phyloP scores from a whole-genome alignment of 2,888 invertebrate species.

The Chesias legatella region DNA sequence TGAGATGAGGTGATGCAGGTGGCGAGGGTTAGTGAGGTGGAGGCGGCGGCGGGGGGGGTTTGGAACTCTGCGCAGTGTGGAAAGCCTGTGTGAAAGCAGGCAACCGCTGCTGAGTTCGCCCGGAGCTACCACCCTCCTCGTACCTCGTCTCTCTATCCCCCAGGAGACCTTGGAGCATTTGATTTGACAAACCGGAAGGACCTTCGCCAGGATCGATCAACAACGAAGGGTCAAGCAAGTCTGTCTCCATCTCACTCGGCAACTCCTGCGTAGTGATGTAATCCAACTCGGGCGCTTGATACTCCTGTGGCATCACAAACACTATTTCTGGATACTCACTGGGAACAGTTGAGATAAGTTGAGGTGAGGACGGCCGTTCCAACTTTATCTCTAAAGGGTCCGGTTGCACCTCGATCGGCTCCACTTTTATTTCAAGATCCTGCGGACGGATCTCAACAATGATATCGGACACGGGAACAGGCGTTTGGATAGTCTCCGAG shows the following conservation, averaged over 20 bases:
- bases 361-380: conserved; percentile 51
- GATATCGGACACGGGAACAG: conserved; percentile 65
- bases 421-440: conserved; percentile 58
- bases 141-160: conserved; percentile 53
- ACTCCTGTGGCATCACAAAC: conserved; percentile 59
- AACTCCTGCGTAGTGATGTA: conserved; percentile 48
- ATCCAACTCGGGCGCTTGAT: conserved; percentile 54
- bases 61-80: conserved; percentile 71
- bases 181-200: conserved; percentile 61
- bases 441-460: conserved; percentile 59
- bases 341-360: conserved; percentile 8
- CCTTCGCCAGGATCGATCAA: conserved; percentile 71
- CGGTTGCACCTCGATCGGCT: conserved; percentile 55
- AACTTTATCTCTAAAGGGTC: conserved; percentile 53
- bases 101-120: conserved; percentile 56
- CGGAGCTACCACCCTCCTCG: conserved; percentile 56
- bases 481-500: conserved; percentile 48
- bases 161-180: conserved; percentile 59
- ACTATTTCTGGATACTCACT: conserved; percentile 57
- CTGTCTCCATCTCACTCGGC: conserved; percentile 48
- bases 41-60: conserved; percentile 70
- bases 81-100: conserved; percentile 76
- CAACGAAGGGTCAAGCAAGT: conserved; percentile 56
- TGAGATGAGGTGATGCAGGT: conserved; percentile 16
- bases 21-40: conserved; percentile 59